Base-by-base conservation (phyloP, 2,113 vertebrate species). In the Sialia sialis region DNA sequence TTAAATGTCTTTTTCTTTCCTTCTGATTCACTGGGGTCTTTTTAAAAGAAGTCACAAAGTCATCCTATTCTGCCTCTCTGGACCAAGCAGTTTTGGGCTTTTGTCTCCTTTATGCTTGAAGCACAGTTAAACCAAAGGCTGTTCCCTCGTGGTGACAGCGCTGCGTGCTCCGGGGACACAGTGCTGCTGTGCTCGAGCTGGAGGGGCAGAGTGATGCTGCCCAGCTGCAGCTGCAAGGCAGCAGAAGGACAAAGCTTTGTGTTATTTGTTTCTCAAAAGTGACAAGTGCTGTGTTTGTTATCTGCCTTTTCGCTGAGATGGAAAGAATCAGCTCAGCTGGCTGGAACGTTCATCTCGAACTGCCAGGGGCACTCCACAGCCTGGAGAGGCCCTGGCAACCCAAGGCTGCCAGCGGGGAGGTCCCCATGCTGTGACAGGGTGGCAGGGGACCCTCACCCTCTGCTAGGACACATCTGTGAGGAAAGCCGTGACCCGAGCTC, bases 161-260 rank as follows among this genome's bases (percentile, higher is more conserved):
- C 93, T 79, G 93, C 70, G 3, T 26, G 81, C 88, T 58, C 95
- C 72, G 66, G 89, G 83, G 66, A 95, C 94, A 90, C 78, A 74
- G 95, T 30, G 94, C 89, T 72, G 93, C 94, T 96, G 93, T 95
- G 94, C 94, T 90, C 75, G 49, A 44, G 91, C 92, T 75, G 88
- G n/a, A 82, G 78, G 87, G 54, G 69, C 90, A 64, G 44, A 77
- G 82, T 84, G 89, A 83, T 96, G 92, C 63, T 91, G 84, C 87
- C 89, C 94, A 91, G 95, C 95, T 96, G 96, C 97, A 97, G 97
- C 95, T 97, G 97, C 88, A 64, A 49, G 70, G 48, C 93, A 87
- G 91, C 11, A 87, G 82, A 60, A 92, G 75, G 93, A 97, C 96
- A 97, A 97, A 97, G 96, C 96, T 84, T 46, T 73, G 95, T 44